Evolutionary conservation across 2,797 vertebrate species (phyloP).

Genomic region (Margarornis squamiger): DNA sequence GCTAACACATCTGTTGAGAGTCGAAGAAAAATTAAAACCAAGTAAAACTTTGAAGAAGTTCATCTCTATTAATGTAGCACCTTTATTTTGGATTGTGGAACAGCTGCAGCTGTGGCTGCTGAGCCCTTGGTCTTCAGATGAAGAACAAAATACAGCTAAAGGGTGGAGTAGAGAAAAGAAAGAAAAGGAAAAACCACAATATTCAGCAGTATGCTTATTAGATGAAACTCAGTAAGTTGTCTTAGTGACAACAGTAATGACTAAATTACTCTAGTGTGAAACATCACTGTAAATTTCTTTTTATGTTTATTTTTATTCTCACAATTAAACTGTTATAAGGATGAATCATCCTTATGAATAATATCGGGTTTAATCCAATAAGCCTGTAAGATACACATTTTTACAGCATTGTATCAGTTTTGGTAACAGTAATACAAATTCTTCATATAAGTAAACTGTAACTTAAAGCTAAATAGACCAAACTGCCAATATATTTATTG

Average conservation of each 20-base stretch:
- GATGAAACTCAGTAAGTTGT: neutral
- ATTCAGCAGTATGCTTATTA: neutral
- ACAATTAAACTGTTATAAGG: neutral
- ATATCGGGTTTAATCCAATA: neutral
- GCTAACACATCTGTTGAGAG: neutral
- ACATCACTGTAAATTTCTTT: neutral
- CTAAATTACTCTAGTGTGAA: neutral
- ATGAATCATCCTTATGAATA: neutral
- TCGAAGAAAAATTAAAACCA: neutral
- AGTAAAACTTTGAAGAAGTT: neutral
- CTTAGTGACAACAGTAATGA: neutral
- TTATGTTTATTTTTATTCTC: neutral
- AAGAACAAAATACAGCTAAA: neutral
- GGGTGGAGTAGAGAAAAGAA: neutral
- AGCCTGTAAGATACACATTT: neutral
- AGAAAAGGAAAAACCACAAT: neutral
- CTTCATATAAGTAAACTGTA: neutral
- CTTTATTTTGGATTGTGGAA: neutral
- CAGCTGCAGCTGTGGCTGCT: neutral
- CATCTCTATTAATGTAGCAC: neutral
- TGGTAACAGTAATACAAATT: conserved; percentile 8
- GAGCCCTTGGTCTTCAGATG: neutral
- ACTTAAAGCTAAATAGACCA: neutral
- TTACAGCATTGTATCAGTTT: neutral
- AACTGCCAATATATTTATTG: neutral